Percentiles rank a stretch among this genome's conserved stretches.
These are phyloP conservation scores for Odontamblyopus rebecca DNA, from an alignment of 2,797 vertebrate genomes.

Conservation along the genomic window DNA sequence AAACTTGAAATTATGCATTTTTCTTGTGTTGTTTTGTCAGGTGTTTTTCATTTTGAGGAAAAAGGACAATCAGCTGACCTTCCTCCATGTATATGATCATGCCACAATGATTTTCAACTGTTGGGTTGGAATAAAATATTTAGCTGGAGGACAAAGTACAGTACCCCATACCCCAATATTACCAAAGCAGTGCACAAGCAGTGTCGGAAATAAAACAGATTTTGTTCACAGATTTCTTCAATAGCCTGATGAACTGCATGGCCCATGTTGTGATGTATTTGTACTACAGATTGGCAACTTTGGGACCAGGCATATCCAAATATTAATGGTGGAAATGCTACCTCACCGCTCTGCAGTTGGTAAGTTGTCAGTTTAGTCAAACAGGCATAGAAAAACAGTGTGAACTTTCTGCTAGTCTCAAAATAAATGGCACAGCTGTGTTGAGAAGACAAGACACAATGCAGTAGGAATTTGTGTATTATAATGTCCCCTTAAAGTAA, in stretches of 20 bases:
- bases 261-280: slow-evolving; percentile 75
- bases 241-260: slow-evolving; percentile 76
- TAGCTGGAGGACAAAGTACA: slow-evolving; percentile 93
- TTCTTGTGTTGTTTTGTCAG: slow-evolving; percentile 45
- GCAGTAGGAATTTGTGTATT: not conserved
- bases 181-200: not conserved
- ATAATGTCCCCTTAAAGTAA: not conserved
- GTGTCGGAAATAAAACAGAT: not conserved
- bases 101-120: slow-evolving; percentile 96
- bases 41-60: slow-evolving; percentile 95
- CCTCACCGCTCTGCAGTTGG: slow-evolving; percentile 77
- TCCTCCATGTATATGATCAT: slow-evolving; percentile 95
- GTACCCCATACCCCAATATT: slow-evolving; percentile 32
- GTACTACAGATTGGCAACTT: slow-evolving; percentile 69
- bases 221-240: slow-evolving; percentile 69
- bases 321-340: slow-evolving; percentile 77
- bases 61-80: slow-evolving; percentile 93
- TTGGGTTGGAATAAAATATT: slow-evolving; percentile 95
- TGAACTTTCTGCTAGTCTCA: not conserved
- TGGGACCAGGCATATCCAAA: slow-evolving; percentile 58
- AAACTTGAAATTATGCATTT: not conserved
- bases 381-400: too few relatives aligned
- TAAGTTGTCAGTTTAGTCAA: slow-evolving; percentile 37
- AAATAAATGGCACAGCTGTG: not conserved
- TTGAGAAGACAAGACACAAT: not conserved